Evolutionary conservation across 2,888 invertebrate genomes (phyloP), one percentile per base, ranked within the genome.

Genomic region (Ptilodon capucinus): DNA sequence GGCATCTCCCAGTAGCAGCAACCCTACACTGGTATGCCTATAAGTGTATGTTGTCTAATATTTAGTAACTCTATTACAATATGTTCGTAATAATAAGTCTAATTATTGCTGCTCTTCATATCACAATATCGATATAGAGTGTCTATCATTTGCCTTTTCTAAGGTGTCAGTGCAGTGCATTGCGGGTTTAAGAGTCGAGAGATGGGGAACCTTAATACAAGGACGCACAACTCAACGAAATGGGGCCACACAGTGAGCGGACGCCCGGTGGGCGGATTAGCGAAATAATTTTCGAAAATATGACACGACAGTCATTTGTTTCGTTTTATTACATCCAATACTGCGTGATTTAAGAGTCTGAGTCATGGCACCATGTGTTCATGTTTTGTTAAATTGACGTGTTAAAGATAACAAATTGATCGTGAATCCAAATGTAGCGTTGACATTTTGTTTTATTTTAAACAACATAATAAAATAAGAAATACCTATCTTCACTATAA

Each of bases 281-380:
- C 25, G 23, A 8, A 11, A 25, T 40, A 40, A 40, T 25, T 23
- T 40, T 23, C 30, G 19, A 11, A 41, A 32, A 18, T 42, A 18
- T 32, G 28, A 30, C 30, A 14, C 8, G 23, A 18, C n/a, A 16
- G 7, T 18, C 32, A 32, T 18, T 18, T 25, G 23, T 35, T 21
- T 5, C 40, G 25, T 46, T 53, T 55, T 54, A 48, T 57, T 62
- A 16, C 38, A 38, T 19, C 2, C 19, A 38, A 38, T 38, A 38
- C 13, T 19, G 38, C 13, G 53, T 49, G 40, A 49, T 44, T 43
- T 11, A 52, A 48, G 47, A 55, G 51, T 60, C 19, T 19, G 38
- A 38, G 19, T 38, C 38, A 38, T 13, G 19, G 4, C 5, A 16
- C 8, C 7, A 17, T 35, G 35, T 35, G 14, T 1, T 9, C 9